Percentiles rank a stretch among this genome's conserved stretches.
These are phyloP conservation scores for Megalops atlanticus DNA, from an alignment of 2,113 vertebrate genomes.

Conservation along the genomic window DNA sequence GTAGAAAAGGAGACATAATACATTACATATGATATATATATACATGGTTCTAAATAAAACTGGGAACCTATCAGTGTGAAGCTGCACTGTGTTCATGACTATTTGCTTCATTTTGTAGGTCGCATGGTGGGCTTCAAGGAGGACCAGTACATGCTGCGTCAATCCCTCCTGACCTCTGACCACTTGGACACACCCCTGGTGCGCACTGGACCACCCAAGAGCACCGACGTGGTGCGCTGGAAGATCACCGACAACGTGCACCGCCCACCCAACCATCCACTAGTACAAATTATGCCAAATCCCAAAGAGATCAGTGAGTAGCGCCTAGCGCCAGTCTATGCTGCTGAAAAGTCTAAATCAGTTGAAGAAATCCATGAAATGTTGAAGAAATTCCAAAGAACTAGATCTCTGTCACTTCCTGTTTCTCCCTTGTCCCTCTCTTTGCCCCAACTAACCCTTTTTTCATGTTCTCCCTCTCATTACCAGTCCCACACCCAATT, in stretches of 20 bases:
- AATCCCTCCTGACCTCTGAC: constrained; percentile 84
- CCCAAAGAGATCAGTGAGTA: constrained; percentile 82
- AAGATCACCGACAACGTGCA: constrained; percentile 93
- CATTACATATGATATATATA: no score
- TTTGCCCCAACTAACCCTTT: background rate
- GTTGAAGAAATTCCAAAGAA: background rate
- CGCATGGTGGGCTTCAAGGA: constrained; percentile 94
- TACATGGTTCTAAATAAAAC: no score
- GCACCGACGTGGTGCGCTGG: constrained; percentile 86
- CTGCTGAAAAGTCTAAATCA: no score
- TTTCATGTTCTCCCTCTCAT: background rate
- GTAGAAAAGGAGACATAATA: no score
- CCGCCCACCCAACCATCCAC: constrained; percentile 61
- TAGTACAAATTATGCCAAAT: constrained; percentile 66
- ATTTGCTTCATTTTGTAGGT: constrained; percentile 63
- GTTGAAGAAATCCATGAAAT: no score
- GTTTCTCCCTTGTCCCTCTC: background rate
- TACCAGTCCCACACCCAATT: constrained; percentile 82
- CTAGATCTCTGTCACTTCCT: background rate
- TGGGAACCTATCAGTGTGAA: no score
- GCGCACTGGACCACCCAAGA: constrained; percentile 82
- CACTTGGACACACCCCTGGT: constrained; percentile 91
- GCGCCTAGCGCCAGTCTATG: no score
- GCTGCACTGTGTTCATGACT: no score
- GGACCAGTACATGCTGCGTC: constrained; percentile 89